Evolutionary conservation across 1,140 invertebrate genomes (phyloP), one percentile per base, ranked within the genome.

Genomic region (Drosophila ohnishii): DNA sequence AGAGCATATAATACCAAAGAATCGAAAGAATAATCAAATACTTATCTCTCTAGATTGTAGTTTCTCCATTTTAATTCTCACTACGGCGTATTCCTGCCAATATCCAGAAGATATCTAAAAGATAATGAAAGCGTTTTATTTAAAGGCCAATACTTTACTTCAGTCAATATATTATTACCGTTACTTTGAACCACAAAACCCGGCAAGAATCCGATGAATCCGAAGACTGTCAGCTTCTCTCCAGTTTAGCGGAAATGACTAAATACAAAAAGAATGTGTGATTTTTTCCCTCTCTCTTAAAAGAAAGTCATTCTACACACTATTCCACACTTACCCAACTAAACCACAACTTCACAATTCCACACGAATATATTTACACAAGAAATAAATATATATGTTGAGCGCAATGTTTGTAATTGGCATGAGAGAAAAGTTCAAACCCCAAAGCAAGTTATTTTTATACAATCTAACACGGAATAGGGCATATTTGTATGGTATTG

Each of bases 401-500:
- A 61, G 35, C 55, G 62, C 37, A 74, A 74, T 70, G 45, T 64
- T 78, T 76, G 82, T 40, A 69, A 82, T 87, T 86, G 76, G 82
- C 82, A 82, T 86, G 82, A 86, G 11, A 70, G 76, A 65, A 66
- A 72, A 60, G 79, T 60, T 55, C 28, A 75, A 53, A 62, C 57
- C 56, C 48, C 47, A 56, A 66, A 77, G 80, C 62, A 75, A 83
- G 83, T 55, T 87, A 87, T 87, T 87, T 87, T 87, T 87, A 63
- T 87, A 87, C 53, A 80, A 74, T 55, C 66, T 51, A 70, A 79
- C 55, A 69, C 74, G 83, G 80, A 50, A 79, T 64, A 60, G 83
- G 80, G 83, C 76, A 83, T 77, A 88, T 64, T 60, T 70, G 73
- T 73, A 76, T 60, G 84, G 83, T 69, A 88, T 83, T 80, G 79